Base-by-base conservation (phyloP, 2,888 invertebrate species). In the Galerucella pusilla region DNA sequence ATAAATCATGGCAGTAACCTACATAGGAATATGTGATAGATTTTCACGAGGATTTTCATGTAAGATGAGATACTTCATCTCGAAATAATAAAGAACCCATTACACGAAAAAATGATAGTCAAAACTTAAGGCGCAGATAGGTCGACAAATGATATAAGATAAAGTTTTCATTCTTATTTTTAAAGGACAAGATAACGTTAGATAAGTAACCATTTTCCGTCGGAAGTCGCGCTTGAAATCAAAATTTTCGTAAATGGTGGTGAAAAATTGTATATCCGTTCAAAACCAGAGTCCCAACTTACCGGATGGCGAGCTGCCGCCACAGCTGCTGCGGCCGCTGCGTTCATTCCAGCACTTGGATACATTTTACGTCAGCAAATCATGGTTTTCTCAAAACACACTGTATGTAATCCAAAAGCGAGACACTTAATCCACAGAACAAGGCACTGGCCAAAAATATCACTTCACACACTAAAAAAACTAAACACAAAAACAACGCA, bases 261-360 rank as follows among this genome's bases (percentile, higher is more conserved):
- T 3, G 2, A 46, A 46, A 65, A 20, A 46, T 14, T 28, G 20
- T 16, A 16, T 65, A 54, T 71, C 71, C 71, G 46, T 54, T 25
- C 42, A 11, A 42, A 68, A 66, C 59, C 16, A 6, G 16, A 7
- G 9, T 7, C 1, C 3, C 63, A 69, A 89, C 93, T 93, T 90
- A 95, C 94, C 93, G 94, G 94, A 91, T 95, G 95, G 89, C 95
- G 92, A 81, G 94, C 94, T 89, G 94, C 94, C 89, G 93, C 94
- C 87, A 92, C 95, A 87, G 94, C 94, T 86, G 94, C 94, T 87
- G 93, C 94, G 88, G 94, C 94, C 89, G 94, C 94, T 88, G 94
- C 94, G 90, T 94, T 94, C 92, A 94, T 94, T 90, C 94, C 94
- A 90, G 94, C 93, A 90, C 93, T 93, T 81, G 94, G 94, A 92